Conservation (phyloP, 2,797 vertebrate species). For the Labeo calbasu region DNA sequence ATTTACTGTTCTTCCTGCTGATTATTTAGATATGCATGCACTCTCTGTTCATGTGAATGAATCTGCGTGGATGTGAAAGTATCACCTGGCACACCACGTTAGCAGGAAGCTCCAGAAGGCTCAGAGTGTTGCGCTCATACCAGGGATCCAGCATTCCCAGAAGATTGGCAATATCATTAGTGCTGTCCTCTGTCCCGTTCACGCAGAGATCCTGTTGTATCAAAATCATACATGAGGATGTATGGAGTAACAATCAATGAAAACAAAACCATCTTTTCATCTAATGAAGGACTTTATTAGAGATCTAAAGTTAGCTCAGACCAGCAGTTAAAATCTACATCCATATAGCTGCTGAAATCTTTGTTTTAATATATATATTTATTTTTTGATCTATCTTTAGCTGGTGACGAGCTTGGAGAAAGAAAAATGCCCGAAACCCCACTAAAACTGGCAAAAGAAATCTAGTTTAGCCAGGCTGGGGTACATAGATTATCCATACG, state of each 20-base stretch:
- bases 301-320: neutral
- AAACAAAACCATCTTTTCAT: neutral
- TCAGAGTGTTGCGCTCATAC: conserved; percentile 94
- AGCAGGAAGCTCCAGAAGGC: conserved; percentile 87
- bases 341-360: neutral
- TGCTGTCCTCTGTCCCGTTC: conserved; percentile 79
- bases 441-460: neutral
- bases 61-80: conserved; percentile 26
- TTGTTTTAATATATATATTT: neutral
- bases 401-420: too few relatives aligned
- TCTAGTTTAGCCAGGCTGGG: neutral
- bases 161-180: conserved; percentile 92
- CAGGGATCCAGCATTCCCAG: conserved; percentile 96
- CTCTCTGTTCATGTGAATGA: conserved; percentile 63
- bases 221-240: neutral
- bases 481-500: neutral
- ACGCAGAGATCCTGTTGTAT: conserved; percentile 65
- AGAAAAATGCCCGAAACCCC: neutral
- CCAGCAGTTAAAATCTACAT: neutral
- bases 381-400: neutral
- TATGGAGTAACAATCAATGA: neutral
- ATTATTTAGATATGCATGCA: neutral
- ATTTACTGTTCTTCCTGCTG: neutral
- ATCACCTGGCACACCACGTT: conserved; percentile 90
- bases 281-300: neutral